Base-by-base conservation (phyloP, 1,140 invertebrate genomes). In the Condylostylus longicornis region DNA sequence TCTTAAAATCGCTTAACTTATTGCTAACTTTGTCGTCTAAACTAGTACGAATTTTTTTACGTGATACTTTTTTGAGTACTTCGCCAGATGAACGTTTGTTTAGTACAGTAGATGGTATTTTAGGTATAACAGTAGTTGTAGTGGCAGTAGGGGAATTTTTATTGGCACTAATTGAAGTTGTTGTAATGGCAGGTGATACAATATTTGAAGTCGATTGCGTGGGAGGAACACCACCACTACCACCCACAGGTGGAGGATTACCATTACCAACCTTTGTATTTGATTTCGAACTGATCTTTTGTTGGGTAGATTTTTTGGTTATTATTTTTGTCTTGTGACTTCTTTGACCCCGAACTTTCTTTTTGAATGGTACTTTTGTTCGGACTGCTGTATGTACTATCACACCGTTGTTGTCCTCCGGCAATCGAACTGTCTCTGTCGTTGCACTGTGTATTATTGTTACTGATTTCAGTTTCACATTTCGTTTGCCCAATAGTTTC, bases 391-490 rank as follows among this genome's bases (percentile, higher is more conserved):
- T 75, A 42, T 82, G 77, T 3, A 81, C 73, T 18, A 76, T 79
- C 12, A 77, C 80, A 46, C 73, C 75, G 46, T 75, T 70, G 37
- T 72, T 71, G 42, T 77, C 75, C 42, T 79, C 73, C 2, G 81
- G 81, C 42, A 85, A 59, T 5, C 80, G 73, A 42, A 85, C 80
- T 31, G 81, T 82, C 65, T 85, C 81, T 28, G 81, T 83, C 40
- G 80, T 82, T 42, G 80, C 79, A 53, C 78, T 83, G 69, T 84
- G 81, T 47, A 84, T 82, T 62, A 84, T 84, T 43, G 82, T 84
- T 40, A 85, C 73, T 10, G 77, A 78, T 60, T 82, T 83, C 50
- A 82, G 68, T 62, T 85, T 84, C 58, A 74, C 67, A 54, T 79
- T 75, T 28, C 71, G 71, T 44, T 83, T 84, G 46, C 79, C 77